Conservation (phyloP, 2,888 invertebrate genomes). For the Lasioglossum malachurum region DNA sequence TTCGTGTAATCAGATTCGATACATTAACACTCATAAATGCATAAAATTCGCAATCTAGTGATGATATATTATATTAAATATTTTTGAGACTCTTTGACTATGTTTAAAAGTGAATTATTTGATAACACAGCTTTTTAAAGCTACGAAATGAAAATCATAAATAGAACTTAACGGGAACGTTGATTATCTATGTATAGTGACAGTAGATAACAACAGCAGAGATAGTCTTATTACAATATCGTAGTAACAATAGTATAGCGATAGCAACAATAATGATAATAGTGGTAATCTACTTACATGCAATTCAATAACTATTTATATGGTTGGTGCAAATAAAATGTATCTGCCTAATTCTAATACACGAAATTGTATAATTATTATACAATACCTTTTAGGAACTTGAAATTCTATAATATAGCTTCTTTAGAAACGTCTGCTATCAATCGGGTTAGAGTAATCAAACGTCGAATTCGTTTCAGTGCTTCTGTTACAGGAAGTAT, state of each 20-base stretch:
- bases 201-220: slow-evolving; percentile 21
- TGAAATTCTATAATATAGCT: slow-evolving; percentile 62
- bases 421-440: slow-evolving; percentile 38
- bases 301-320: slow-evolving; percentile 29
- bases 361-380: slow-evolving; percentile 56
- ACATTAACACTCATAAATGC: neutral
- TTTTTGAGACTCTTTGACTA: neutral
- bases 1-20: neutral
- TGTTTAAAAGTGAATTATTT: slow-evolving; percentile 5
- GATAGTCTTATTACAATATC: slow-evolving; percentile 18
- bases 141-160: slow-evolving; percentile 18
- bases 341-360: slow-evolving; percentile 51
- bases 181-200: slow-evolving; percentile 10
- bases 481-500: slow-evolving; percentile 5
- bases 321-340: slow-evolving; percentile 43
- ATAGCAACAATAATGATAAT: slow-evolving; percentile 27
- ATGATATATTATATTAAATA: slow-evolving; percentile 2
- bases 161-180: slow-evolving; percentile 17
- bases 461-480: slow-evolving; percentile 19
- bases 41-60: neutral
- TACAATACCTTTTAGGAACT: slow-evolving; percentile 69
- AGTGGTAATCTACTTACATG: slow-evolving; percentile 32
- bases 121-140: slow-evolving; percentile 11
- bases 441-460: slow-evolving; percentile 41
- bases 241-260: slow-evolving; percentile 21